Evolutionary conservation across 2,888 invertebrate genomes (phyloP), one percentile per base, ranked within the genome.

Genomic region (Conchocele bisecta): DNA sequence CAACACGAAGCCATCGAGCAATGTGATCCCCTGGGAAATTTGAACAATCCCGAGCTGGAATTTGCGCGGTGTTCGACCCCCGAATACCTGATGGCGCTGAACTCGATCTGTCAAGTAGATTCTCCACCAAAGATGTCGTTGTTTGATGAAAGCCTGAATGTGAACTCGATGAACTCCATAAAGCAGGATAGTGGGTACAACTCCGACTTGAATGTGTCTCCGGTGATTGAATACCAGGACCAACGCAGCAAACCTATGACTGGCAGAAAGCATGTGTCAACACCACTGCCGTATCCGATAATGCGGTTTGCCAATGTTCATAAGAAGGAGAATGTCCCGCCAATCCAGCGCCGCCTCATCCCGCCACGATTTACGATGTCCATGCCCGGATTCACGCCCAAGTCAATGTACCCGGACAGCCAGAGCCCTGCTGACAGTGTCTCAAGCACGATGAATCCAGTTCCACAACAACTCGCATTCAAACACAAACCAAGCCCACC

Each of bases 131-230:
- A 69, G 6, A 72, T 76, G 15, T 76, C 72, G 37, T 64, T 66
- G 7, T 59, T 64, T 15, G 71, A 56, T 3, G 60, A 59, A 17
- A 37, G 37, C 6, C 15, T 51, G 28, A 48, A 35, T 24, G 60
- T 41, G 41, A 35, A 28, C 5, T 33, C 54, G 7, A 20, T 22
- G 33, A 28, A 41, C 13, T n/a, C 31, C 3, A 42, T 35, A 20
- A 65, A 67, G 53, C 81, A 83, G 22, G 83, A 83, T 60, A 83
- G 83, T 75, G 83, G 83, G 17, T 83, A 83, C 69, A 81, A 60
- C 50, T 83, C 83, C 2, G 83, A 83, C 42, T 35, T 81, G 22
- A 66, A 69, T 24, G 73, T 71, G 42, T 83, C 83, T 7, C 81
- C 83, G 6, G 69, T 80, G 17, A 69, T 78, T n/a, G 59, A 71